These are phyloP conservation scores for Habropoda laboriosa DNA, from an alignment of 1,140 invertebrate genomes.

Conservation along the genomic window DNA sequence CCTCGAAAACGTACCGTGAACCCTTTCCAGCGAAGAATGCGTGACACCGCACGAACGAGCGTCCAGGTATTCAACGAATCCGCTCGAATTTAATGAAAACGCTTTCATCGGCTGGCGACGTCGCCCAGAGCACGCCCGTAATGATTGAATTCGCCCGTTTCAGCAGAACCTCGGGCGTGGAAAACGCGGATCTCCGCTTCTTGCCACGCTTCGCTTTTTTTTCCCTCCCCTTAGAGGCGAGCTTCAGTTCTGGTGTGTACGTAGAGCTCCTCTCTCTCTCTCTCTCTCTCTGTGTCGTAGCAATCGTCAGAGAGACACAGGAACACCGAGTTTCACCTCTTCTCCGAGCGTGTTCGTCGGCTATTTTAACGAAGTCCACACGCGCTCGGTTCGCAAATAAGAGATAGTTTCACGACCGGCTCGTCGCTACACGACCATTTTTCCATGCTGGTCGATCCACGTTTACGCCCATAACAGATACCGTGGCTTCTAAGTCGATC, in stretches of 20 bases:
- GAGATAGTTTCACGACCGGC: conserved; percentile 68
- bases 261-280: too few relatives aligned
- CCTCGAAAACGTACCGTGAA: not conserved
- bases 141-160: conserved; percentile 54
- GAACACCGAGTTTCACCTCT: conserved; percentile 55
- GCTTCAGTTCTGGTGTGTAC: too few relatives aligned
- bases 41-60: not conserved
- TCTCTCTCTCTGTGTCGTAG: not conserved
- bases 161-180: conserved; percentile 57
- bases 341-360: conserved; percentile 12
- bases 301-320: too few relatives aligned
- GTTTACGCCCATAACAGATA: conserved; percentile 60
- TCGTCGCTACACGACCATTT: conserved; percentile 58
- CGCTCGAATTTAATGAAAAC: conserved; percentile 49
- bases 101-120: conserved; percentile 33
- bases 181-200: conserved; percentile 55
- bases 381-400: conserved; percentile 52
- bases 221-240: too few relatives aligned
- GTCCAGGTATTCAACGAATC: not conserved
- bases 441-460: conserved; percentile 54
- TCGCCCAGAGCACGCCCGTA: conserved; percentile 13
- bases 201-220: conserved; percentile 24
- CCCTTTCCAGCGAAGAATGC: not conserved
- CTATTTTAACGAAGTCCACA: conserved; percentile 62
- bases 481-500: conserved; percentile 38